Evolutionary conservation across 2,797 vertebrate genomes (phyloP).

Genomic region (Channallabes apus): DNA sequence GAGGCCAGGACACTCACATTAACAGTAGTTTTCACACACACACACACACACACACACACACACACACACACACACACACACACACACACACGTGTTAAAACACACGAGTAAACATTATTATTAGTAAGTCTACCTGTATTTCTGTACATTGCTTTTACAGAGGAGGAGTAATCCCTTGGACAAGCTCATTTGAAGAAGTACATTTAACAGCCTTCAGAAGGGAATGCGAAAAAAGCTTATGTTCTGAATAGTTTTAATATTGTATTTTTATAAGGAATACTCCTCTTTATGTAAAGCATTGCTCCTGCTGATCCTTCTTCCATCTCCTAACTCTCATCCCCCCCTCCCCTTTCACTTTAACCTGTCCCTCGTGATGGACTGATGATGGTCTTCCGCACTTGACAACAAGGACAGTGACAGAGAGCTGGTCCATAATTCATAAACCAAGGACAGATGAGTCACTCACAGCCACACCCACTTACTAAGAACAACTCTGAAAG

Average conservation of each 20-base stretch:
- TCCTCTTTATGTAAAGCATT: background rate
- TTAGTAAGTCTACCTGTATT: background rate
- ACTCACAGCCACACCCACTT: constrained; percentile 4
- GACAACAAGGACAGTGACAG: constrained; percentile 32
- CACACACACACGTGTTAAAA: background rate
- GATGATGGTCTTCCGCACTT: constrained; percentile 38
- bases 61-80: constrained; percentile 26
- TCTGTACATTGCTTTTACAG: background rate
- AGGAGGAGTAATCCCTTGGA: too few relatives aligned
- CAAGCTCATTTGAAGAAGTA: background rate
- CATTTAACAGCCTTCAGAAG: background rate
- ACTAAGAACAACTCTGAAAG: background rate
- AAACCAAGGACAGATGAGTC: constrained; percentile 21
- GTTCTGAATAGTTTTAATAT: background rate
- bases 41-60: too few relatives aligned
- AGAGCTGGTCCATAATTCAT: constrained; percentile 44
- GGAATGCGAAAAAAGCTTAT: background rate
- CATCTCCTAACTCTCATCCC: background rate
- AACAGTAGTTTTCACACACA: background rate
- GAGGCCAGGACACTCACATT: constrained; percentile 1
- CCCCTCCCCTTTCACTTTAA: constrained; percentile 6
- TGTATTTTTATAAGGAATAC: background rate
- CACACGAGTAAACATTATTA: constrained; percentile 2
- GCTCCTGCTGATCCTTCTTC: background rate
- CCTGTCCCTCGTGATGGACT: constrained; percentile 31